Percentiles rank a stretch among this genome's conserved stretches.
Conservation (phyloP, 2,797 vertebrate species). For the Syngnathus acus region DNA sequence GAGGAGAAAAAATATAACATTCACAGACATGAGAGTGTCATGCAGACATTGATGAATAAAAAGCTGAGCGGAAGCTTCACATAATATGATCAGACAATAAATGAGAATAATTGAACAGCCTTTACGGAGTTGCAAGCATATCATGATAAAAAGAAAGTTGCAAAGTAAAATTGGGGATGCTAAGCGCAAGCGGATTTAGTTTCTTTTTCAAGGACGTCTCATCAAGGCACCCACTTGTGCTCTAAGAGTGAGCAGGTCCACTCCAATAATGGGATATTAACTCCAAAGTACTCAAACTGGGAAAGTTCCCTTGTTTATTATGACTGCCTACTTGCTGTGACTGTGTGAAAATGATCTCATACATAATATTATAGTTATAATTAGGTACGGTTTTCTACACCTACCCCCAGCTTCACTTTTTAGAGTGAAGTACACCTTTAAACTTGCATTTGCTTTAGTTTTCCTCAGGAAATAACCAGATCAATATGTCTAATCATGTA, state of each 20-base stretch:
- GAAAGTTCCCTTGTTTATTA: background rate
- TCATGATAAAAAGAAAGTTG: background rate
- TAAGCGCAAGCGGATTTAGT: background rate
- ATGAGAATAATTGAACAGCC: background rate
- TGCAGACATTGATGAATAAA: conserved; percentile 36
- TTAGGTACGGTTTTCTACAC: background rate
- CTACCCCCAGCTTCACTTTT: background rate
- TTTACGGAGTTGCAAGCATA: conserved; percentile 7
- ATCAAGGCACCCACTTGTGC: background rate
- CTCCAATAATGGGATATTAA: background rate
- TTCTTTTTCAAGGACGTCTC: conserved; percentile 2
- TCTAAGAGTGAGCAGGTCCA: background rate
- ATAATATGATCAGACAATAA: background rate
- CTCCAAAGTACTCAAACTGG: background rate
- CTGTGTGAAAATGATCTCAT: background rate
- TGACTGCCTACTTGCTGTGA: background rate
- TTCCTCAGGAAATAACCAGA: conserved; percentile 70
- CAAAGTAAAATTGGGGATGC: background rate
- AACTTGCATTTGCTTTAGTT: conserved; percentile 25
- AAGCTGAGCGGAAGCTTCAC: conserved; percentile 11
- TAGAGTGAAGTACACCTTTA: background rate
- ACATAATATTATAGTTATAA: background rate
- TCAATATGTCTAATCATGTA: conserved; percentile 73
- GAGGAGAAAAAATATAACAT: background rate
- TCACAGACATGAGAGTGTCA: conserved; percentile 14